A percentile compares a stretch with the other conserved stretches of the same genome.
Evolutionary conservation across 2,888 invertebrate species (phyloP).

Genomic region (Drosophila hamatofila): DNA sequence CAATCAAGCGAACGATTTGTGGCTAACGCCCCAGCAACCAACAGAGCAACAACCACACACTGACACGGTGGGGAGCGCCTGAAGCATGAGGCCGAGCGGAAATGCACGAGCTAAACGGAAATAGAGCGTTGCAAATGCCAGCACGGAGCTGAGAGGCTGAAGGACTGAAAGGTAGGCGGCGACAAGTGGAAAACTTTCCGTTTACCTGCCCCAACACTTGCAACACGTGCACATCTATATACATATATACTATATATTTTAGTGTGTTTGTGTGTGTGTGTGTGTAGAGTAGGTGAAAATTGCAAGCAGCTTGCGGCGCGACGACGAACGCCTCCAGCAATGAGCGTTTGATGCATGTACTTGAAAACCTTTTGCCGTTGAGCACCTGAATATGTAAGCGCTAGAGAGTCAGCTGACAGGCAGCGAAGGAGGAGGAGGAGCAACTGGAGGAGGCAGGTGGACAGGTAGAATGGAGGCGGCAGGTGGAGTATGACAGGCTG

Average conservation of each 20-base stretch:
- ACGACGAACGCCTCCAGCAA: conserved; percentile 50
- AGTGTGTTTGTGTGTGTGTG: background rate
- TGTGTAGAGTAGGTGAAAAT: conserved; percentile 14
- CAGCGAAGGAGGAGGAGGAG: background rate
- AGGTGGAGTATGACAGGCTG: conserved; percentile 45
- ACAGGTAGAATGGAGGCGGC: conserved; percentile 17
- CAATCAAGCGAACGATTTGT: conserved; percentile 73
- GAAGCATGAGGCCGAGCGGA: conserved; percentile 48
- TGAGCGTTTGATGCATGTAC: conserved; percentile 73
- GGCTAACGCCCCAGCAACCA: conserved; percentile 49
- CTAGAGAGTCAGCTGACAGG: conserved; percentile 64
- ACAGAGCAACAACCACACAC: conserved; percentile 18
- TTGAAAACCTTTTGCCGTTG: conserved; percentile 61
- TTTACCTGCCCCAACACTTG: conserved; percentile 44
- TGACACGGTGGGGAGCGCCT: conserved; percentile 48
- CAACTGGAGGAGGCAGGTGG: background rate
- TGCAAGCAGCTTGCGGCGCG: conserved; percentile 26
- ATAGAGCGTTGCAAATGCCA: conserved; percentile 62
- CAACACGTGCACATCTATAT: conserved; percentile 8
- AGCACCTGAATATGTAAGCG: conserved; percentile 28
- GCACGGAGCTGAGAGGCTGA: conserved; percentile 33
- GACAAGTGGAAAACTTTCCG: conserved; percentile 62
- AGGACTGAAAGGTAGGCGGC: conserved; percentile 44
- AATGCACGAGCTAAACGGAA: conserved; percentile 70
- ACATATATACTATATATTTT: background rate